phyloP scores from a whole-genome alignment of 2,113 vertebrate genomes.

The Piaya cayana region DNA sequence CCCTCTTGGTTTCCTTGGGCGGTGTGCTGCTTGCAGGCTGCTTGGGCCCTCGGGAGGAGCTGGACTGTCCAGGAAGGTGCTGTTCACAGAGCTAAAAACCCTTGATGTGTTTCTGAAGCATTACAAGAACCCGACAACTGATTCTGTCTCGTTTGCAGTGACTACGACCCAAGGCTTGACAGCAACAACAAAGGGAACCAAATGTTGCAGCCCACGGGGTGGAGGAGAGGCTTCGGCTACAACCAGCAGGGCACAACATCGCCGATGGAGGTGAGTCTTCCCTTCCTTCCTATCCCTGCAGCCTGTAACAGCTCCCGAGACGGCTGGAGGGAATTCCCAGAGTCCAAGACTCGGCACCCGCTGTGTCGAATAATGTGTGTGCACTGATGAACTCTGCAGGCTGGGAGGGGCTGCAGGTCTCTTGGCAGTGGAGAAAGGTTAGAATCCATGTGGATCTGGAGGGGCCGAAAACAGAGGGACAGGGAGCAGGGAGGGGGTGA shows the following conservation, averaged over 20 bases:
- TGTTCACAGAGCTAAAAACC: not conserved
- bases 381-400: not conserved
- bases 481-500: not conserved
- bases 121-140: not conserved
- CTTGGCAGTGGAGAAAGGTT: not conserved
- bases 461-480: not conserved
- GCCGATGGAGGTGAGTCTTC: conserved; percentile 73
- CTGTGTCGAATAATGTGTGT: not conserved
- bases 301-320: not conserved
- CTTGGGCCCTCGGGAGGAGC: not conserved
- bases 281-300: not conserved
- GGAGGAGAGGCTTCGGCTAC: conserved; percentile 76
- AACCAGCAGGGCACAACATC: conserved; percentile 75
- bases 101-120: not conserved
- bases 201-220: conserved; percentile 67
- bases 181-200: conserved; percentile 75
- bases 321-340: not conserved
- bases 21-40: not conserved
- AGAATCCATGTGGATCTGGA: not conserved
- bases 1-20: not conserved
- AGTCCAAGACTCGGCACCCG: fast-evolving
- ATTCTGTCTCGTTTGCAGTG: conserved; percentile 66
- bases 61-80: not conserved
- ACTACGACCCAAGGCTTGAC: conserved; percentile 69
- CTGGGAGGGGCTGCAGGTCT: not conserved